Percentiles rank a stretch among this genome's conserved stretches.
Evolutionary conservation across 2,797 vertebrate species (phyloP).

Genomic region (Gymnothorax reevesii): DNA sequence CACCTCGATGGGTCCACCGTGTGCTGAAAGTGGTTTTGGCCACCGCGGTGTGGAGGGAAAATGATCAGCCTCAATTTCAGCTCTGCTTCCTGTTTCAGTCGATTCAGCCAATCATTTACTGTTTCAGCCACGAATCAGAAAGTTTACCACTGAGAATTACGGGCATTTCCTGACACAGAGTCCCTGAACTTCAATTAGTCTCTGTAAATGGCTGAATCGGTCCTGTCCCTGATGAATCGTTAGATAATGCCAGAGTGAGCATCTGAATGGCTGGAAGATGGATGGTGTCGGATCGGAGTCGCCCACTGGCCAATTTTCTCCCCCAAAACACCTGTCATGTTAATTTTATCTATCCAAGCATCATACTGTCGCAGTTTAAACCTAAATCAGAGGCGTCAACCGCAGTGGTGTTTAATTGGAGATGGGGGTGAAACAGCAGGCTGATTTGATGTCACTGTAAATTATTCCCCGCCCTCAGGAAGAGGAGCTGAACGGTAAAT

Average conservation of each 20-base stretch:
- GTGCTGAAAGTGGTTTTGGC: neutral
- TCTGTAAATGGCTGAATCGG: neutral
- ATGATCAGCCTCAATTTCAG: neutral
- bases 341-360: neutral
- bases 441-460: constrained; percentile 63
- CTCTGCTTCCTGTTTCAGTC: neutral
- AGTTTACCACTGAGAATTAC: neutral
- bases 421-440: constrained; percentile 75
- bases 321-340: neutral
- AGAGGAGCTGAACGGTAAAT: constrained; percentile 86
- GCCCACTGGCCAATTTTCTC: neutral
- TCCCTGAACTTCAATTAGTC: neutral
- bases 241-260: neutral
- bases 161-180: neutral
- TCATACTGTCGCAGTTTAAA: constrained; percentile 33
- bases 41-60: neutral
- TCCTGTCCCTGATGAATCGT: neutral
- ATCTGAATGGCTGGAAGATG: neutral
- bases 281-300: constrained; percentile 49
- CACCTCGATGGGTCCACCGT: neutral
- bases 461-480: constrained; percentile 65
- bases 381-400: constrained; percentile 59
- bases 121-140: neutral
- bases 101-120: neutral
- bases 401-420: constrained; percentile 74